Evolutionary conservation across 2,888 invertebrate genomes (phyloP), one percentile per base, ranked within the genome.

Genomic region (Mesopsocus fuscifrons): DNA sequence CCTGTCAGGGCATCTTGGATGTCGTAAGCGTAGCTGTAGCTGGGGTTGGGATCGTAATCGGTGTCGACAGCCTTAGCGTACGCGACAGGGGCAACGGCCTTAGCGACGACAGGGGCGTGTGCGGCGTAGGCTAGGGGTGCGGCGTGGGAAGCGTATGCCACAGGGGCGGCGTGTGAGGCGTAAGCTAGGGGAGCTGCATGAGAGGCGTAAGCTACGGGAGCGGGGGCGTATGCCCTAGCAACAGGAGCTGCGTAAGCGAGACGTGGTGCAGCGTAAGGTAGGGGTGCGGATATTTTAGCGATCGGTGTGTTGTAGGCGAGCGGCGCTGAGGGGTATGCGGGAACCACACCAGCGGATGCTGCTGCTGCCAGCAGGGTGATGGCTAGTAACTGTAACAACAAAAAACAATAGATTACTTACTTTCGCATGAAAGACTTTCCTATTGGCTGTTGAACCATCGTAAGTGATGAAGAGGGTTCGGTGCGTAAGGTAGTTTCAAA

Each of bases 221-320:
- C 45, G 33, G 50, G 46, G 30, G 48, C 49, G 9, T 43, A 30
- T n/a, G n/a, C n/a, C n/a, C n/a, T n/a, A n/a, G n/a, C n/a, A 18
- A 43, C 46, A 9, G 26, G 26, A 6, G 26, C 6, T 8, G 44
- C 35, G 15, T 44, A 26, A 9, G 26, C 11, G 6, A 26, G 11
- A 9, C 26, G 6, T 9, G 45, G 43, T 26, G 46, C 48, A 35
- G 47, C 45, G 31, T 44, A 57, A 51, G 54, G 52, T 34, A 53
- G 49, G 3, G 59, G 55, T 47, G 57, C 57, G 23, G 60, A 58
- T 30, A 60, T 54, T 44, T 54, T 53, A n/a, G 43, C 47, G 22
- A 40, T 35, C 11, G 26, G 8, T 26, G 8, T 11, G 6, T 6
- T 6, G 26, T 26, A 26, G 26, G 26, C 26, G 6, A 26, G 26